Conservation (phyloP, 1,140 invertebrate genomes). For the Macrosteles quadrilineatus region DNA sequence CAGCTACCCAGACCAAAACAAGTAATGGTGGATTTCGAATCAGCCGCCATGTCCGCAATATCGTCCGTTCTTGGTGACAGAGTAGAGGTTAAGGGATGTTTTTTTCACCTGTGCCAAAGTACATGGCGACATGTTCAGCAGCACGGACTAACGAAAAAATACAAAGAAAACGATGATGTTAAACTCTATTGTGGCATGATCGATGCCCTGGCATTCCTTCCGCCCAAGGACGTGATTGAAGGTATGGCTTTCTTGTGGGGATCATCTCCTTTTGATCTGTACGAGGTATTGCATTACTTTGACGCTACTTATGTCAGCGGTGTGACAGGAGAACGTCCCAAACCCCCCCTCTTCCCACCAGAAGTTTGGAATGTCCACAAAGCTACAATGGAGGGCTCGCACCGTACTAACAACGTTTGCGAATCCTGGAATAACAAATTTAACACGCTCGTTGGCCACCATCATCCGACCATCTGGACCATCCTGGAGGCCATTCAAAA, state of each 20-base stretch:
- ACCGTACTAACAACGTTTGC: too few species aligned
- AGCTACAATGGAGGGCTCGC: too few species aligned
- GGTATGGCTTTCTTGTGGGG: neutral
- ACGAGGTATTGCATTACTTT: neutral
- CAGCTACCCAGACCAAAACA: neutral
- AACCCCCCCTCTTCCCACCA: too few species aligned
- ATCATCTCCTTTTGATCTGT: slow-evolving; percentile 5
- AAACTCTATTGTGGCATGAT: slow-evolving; percentile 2
- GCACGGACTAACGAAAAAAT: neutral
- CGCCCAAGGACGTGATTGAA: neutral
- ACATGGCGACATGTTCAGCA: slow-evolving; percentile 1
- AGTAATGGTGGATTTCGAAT: neutral
- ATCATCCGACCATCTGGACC: too few species aligned
- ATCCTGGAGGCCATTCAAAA: too few species aligned
- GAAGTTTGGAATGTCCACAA: too few species aligned
- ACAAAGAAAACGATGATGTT: neutral
- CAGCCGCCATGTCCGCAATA: neutral
- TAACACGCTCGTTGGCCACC: too few species aligned
- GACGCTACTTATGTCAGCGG: neutral
- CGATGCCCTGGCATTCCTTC: slow-evolving; percentile 11
- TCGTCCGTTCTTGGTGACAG: neutral
- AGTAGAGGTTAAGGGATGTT: neutral
- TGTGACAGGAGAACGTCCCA: neutral
- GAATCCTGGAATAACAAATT: too few species aligned
- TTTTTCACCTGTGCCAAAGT: too few species aligned